These are phyloP conservation scores for Nipponia nippon DNA, from an alignment of 2,113 vertebrate genomes.

Conservation along the genomic window DNA sequence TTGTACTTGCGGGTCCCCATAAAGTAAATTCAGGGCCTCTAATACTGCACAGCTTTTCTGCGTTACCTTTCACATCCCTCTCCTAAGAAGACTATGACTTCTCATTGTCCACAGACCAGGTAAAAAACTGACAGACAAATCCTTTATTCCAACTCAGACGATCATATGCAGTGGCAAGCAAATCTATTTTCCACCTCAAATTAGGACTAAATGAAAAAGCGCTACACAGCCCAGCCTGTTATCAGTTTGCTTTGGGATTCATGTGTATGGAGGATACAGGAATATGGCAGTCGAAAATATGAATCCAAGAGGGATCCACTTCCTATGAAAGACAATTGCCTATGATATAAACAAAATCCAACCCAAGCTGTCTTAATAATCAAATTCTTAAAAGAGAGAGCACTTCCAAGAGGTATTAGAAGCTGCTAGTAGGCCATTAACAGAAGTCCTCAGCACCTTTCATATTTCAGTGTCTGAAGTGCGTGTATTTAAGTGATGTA, in stretches of 20 bases:
- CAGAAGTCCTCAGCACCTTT: neutral
- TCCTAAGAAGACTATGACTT: neutral
- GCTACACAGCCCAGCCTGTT: fast-evolving
- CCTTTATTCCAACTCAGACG: neutral
- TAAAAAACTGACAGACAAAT: neutral
- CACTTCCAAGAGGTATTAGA: neutral
- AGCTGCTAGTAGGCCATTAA: neutral
- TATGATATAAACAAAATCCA: neutral
- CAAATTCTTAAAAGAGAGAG: neutral
- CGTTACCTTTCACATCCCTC: neutral
- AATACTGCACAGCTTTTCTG: neutral
- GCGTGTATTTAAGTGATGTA: neutral
- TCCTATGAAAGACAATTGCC: neutral
- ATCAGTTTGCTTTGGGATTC: neutral
- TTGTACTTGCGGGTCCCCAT: neutral
- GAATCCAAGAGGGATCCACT: neutral
- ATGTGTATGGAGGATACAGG: fast-evolving
- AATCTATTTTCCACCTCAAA: neutral
- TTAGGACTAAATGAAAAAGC: neutral
- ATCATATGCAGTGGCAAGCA: neutral
- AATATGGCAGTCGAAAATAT: neutral
- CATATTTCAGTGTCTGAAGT: neutral
- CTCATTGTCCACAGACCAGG: neutral
- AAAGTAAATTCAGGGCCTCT: neutral
- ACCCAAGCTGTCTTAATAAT: neutral